Percentiles rank a stretch among this genome's conserved stretches.
phyloP scores from a whole-genome alignment of 2,113 vertebrate species.

The Myotis davidii region DNA sequence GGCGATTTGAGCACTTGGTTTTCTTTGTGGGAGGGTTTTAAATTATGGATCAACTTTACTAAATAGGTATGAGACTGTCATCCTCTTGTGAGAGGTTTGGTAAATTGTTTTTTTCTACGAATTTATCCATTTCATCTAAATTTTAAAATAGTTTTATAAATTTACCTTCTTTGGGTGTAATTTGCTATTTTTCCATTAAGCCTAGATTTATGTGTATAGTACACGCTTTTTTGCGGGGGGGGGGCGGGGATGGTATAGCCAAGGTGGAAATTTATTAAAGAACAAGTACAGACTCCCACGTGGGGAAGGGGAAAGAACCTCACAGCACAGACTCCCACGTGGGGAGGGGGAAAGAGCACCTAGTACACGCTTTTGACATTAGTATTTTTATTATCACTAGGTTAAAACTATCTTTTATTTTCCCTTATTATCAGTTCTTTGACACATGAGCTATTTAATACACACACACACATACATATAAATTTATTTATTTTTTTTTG shows the following conservation, averaged over 20 bases:
- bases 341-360: too few relatives aligned
- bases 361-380: not conserved
- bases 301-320: too few relatives aligned
- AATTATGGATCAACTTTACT: conserved; percentile 21
- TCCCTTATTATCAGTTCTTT: not conserved
- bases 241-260: too few relatives aligned
- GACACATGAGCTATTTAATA: not conserved
- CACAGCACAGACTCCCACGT: too few relatives aligned
- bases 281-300: too few relatives aligned
- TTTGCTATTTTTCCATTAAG: conserved; percentile 8
- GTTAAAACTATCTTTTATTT: conserved; percentile 34
- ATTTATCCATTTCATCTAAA: conserved; percentile 12
- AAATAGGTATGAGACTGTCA: not conserved
- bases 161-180: not conserved
- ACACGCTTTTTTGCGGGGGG: too few relatives aligned
- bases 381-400: conserved; percentile 22
- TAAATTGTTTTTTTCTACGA: conserved; percentile 43
- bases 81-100: conserved; percentile 7
- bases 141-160: not conserved
- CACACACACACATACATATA: too few relatives aligned
- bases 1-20: not conserved
- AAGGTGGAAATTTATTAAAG: too few relatives aligned
- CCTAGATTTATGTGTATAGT: not conserved
- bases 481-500: too few relatives aligned
- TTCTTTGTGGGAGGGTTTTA: conserved; percentile 23